These are phyloP conservation scores for Drosophila paucipuncta DNA, from an alignment of 2,888 invertebrate genomes.

Conservation along the genomic window DNA sequence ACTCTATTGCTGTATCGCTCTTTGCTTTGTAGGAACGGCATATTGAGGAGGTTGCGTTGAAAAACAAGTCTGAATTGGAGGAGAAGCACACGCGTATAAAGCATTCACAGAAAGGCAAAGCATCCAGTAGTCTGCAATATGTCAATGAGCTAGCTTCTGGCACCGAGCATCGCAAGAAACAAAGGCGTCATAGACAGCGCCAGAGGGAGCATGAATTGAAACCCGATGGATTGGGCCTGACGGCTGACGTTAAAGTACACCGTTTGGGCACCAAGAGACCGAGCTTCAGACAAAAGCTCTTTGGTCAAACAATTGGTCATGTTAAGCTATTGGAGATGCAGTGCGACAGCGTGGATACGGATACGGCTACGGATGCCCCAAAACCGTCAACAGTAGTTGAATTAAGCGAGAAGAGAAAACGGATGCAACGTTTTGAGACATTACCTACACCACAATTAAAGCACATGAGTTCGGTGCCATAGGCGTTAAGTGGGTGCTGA, in stretches of 20 bases:
- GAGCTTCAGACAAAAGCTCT: conserved; percentile 81
- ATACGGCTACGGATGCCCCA: neutral
- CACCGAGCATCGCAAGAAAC: conserved; percentile 54
- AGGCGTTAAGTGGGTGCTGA: neutral
- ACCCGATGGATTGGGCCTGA: conserved; percentile 10
- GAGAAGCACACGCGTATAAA: conserved; percentile 61
- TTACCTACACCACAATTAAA: conserved; percentile 8
- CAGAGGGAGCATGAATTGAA: conserved; percentile 42
- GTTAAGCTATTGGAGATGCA: conserved; percentile 62
- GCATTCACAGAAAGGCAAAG: conserved; percentile 30
- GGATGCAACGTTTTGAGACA: conserved; percentile 6
- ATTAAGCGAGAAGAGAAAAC: conserved; percentile 6
- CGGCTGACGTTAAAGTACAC: conserved; percentile 53
- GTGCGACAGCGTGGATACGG: conserved; percentile 42
- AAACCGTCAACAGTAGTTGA: conserved; percentile 2
- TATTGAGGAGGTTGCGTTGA: conserved; percentile 78
- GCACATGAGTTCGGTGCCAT: conserved; percentile 9
- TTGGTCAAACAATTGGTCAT: conserved; percentile 71
- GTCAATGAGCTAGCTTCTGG: conserved; percentile 64
- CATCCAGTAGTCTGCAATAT: conserved; percentile 62
- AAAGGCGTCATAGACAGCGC: conserved; percentile 59
- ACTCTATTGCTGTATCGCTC: too few species aligned
- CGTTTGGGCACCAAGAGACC: conserved; percentile 69
- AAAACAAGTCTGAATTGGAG: conserved; percentile 76
- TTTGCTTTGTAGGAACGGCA: conserved; percentile 73